Conservation (phyloP, 2,888 invertebrate genomes). For the Lypha dubia region DNA sequence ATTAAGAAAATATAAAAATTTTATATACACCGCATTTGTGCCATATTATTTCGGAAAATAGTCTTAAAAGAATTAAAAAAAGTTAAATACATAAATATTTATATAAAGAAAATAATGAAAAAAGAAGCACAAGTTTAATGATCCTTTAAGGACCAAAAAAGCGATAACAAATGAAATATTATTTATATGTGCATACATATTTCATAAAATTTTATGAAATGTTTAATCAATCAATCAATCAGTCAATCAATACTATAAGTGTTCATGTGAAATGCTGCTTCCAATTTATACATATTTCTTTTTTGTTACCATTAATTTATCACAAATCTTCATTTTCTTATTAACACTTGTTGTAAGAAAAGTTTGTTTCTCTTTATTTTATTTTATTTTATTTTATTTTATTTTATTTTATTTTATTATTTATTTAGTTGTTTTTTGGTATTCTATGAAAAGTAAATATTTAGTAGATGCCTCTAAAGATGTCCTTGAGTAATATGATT, state of each 20-base stretch:
- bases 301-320: not conserved
- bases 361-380: too few species aligned
- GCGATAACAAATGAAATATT: not conserved
- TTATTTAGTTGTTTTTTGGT: not conserved
- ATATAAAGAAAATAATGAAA: not conserved
- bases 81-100: too few species aligned
- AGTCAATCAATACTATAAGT: not conserved
- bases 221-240: too few species aligned
- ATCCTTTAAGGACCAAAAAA: conserved; percentile 47
- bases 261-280: too few species aligned
- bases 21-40: not conserved
- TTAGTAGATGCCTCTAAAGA: not conserved
- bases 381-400: too few species aligned
- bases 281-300: not conserved
- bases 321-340: not conserved
- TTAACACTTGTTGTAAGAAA: too few species aligned
- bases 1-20: conserved; percentile 1
- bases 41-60: conserved; percentile 20
- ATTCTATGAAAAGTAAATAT: not conserved
- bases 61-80: conserved; percentile 20
- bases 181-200: too few species aligned
- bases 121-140: conserved; percentile 46
- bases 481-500: not conserved
- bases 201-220: too few species aligned
- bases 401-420: too few species aligned